A percentile compares a stretch with the other conserved stretches of the same genome.
Evolutionary conservation across 2,888 invertebrate species (phyloP).

Genomic region (Ligdia adustata): DNA sequence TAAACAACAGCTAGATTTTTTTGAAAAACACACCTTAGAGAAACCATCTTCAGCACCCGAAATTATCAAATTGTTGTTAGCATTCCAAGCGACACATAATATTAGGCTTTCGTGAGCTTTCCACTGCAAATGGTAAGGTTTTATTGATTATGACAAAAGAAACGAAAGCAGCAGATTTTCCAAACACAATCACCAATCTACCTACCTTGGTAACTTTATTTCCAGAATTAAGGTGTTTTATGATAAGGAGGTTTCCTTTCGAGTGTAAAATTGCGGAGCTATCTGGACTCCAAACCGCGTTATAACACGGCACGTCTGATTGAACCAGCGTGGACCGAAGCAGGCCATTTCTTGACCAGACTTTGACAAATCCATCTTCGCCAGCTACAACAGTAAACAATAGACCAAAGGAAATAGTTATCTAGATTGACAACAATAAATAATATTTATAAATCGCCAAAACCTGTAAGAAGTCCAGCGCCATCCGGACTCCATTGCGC

Average conservation of each 20-base stretch:
- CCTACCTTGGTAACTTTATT: constrained; percentile 88
- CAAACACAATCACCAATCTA: background rate
- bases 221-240: constrained; percentile 89
- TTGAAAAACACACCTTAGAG: constrained; percentile 85
- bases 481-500: constrained; percentile 98
- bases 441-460: background rate
- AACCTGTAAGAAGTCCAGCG: constrained; percentile 95
- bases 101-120: constrained; percentile 98
- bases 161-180: background rate
- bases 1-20: background rate
- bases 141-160: background rate
- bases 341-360: constrained; percentile 98
- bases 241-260: constrained; percentile 86
- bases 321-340: constrained; percentile 94
- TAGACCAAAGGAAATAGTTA: background rate
- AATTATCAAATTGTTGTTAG: constrained; percentile 94
- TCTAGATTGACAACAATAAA: background rate
- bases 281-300: constrained; percentile 92
- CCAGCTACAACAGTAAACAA: constrained; percentile 85
- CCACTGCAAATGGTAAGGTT: constrained; percentile 87
- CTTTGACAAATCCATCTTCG: constrained; percentile 98
- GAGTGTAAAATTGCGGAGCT: constrained; percentile 88
- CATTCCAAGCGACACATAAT: constrained; percentile 97
- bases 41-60: constrained; percentile 98
- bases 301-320: constrained; percentile 91